Conservation (phyloP, 2,888 invertebrate species). For the Hypena proboscidalis region DNA sequence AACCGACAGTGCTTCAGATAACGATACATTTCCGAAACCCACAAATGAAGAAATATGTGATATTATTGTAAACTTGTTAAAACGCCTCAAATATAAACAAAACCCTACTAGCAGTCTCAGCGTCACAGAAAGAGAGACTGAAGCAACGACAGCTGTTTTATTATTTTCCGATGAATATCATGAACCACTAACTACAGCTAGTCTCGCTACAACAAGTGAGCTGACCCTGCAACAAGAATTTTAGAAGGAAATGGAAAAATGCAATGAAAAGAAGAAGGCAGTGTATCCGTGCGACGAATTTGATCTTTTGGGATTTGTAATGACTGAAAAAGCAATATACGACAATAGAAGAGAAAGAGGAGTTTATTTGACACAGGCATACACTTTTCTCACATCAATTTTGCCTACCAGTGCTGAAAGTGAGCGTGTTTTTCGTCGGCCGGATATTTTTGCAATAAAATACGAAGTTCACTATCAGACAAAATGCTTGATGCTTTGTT, state of each 20-base stretch:
- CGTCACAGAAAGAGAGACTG: conserved; percentile 9
- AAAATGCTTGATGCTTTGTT: no score
- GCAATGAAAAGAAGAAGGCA: conserved; percentile 9
- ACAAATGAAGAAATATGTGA: conserved; percentile 5
- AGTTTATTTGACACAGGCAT: conserved; percentile 21
- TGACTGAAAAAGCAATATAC: conserved; percentile 18
- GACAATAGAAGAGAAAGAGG: conserved; percentile 16
- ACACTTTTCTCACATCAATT: conserved; percentile 12
- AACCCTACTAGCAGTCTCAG: conserved; percentile 1
- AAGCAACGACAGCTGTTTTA: no score
- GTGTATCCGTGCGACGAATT: conserved; percentile 1
- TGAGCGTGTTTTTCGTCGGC: conserved; percentile 8
- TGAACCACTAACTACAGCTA: conserved; percentile 1
- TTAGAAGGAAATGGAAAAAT: conserved; percentile 16
- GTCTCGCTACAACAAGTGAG: conserved; percentile 11
- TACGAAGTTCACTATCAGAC: no score
- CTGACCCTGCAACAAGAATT: conserved; percentile 19
- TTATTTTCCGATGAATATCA: conserved; percentile 6
- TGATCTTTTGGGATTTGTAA: conserved; percentile 18
- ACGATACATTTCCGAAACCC: conserved; percentile 12
- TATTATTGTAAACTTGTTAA: conserved; percentile 7
- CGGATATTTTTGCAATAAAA: conserved; percentile 18
- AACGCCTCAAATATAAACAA: conserved; percentile 9
- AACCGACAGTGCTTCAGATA: conserved; percentile 7
- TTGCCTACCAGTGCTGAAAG: conserved; percentile 18